Evolutionary conservation across 2,888 invertebrate genomes (phyloP), one percentile per base, ranked within the genome.

Genomic region (Agriopis leucophaearia): DNA sequence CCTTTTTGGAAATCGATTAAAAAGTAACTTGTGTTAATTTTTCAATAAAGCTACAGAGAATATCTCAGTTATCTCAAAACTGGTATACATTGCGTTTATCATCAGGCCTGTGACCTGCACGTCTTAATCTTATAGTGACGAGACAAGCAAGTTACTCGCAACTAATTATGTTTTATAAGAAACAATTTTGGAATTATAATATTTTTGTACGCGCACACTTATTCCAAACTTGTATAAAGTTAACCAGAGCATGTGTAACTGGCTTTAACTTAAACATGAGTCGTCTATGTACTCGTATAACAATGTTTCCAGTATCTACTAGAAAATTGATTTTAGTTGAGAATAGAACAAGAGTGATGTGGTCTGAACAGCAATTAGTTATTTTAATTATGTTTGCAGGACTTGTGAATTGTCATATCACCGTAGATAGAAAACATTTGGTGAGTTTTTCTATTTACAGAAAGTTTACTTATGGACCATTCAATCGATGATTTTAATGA

Each of bases 401-500:
- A 40, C 47, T 74, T 9, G 72, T 78, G 15, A 61, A 83, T 13
- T 75, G 83, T 44, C 92, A 92, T 79, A 72, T 92, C 42, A 67
- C 80, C 10, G 84, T 82, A 8, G 91, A 90, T 72, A 90, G 81
- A 74, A 74, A 75, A 18, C 81, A 88, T 64, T 68, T 91, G 86
- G 91, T 91, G 82, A 85, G 88, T 74, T 13, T 27, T 36, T 1
- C 51, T 35, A 27, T 1, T 6, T 27, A 1, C 12, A 27, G 16
- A 27, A 27, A 3, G 4, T 27, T 27, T 27, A 27, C 18, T 27
- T 27, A 27, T 27, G 18, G 18, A 27, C 18, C 18, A 27, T 2
- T 27, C 3, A 27, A 27, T 5, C 3, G 27, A 3, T 48, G 3
- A 12, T 44, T 13, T 38, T 38, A 38, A 27, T 27, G 27, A 9